These are phyloP conservation scores for Montifringilla adamsi DNA, from an alignment of 2,113 vertebrate species.

Conservation along the genomic window DNA sequence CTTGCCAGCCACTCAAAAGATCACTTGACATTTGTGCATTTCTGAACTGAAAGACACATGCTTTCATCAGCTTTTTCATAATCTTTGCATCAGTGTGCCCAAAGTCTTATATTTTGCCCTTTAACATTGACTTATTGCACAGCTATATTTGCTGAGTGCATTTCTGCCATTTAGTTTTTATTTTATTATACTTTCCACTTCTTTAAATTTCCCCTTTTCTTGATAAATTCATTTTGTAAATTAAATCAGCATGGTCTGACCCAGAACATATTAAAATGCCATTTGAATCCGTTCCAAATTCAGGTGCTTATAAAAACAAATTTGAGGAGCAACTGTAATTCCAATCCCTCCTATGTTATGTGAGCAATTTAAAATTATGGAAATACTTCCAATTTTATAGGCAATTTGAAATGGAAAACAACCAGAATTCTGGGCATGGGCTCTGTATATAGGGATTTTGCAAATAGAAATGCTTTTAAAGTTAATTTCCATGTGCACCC, in stretches of 20 bases:
- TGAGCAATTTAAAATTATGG: constrained; percentile 62
- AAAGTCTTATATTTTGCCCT: background rate
- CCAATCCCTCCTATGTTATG: constrained; percentile 51
- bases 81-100: background rate
- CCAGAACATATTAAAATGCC: constrained; percentile 13
- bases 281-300: constrained; percentile 56
- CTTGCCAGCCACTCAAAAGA: background rate
- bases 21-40: background rate
- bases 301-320: constrained; percentile 73
- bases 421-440: constrained; percentile 10
- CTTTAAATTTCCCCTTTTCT: constrained; percentile 21
- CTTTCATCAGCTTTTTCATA: background rate
- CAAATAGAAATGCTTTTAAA: constrained; percentile 51
- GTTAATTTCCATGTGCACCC: constrained; percentile 60
- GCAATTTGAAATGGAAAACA: constrained; percentile 68
- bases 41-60: background rate
- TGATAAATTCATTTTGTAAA: constrained; percentile 32
- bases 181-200: background rate
- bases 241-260: constrained; percentile 48
- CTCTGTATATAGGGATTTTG: constrained; percentile 45
- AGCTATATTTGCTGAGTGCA: background rate
- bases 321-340: constrained; percentile 43
- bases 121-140: background rate
- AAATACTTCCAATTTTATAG: constrained; percentile 68
- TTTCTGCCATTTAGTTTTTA: background rate